A percentile compares a stretch with the other conserved stretches of the same genome.
These are phyloP conservation scores for Creontiades dilutus DNA, from an alignment of 2,888 invertebrate genomes.

Conservation along the genomic window DNA sequence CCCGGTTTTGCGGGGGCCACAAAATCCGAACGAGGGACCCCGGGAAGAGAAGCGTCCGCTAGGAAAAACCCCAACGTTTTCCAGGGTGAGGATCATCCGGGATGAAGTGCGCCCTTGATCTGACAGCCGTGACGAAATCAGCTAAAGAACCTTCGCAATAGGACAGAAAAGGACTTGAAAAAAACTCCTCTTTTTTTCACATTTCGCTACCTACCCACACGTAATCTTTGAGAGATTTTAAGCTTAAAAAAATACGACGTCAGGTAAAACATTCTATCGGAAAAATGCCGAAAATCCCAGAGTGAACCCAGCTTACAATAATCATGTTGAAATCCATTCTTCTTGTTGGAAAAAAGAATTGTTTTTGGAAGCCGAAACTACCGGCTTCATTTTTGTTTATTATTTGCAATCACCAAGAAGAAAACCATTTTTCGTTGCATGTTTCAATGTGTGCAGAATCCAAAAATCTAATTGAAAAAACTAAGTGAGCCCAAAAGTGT, in stretches of 20 bases:
- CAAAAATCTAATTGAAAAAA: no score
- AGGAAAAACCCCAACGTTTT: conserved; percentile 28
- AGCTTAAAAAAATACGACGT: neutral
- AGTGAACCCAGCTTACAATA: no score
- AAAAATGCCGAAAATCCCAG: neutral
- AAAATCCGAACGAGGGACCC: neutral
- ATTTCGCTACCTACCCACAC: neutral
- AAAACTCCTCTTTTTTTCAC: neutral
- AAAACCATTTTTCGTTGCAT: no score
- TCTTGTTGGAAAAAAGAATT: no score
- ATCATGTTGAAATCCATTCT: no score
- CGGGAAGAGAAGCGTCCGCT: neutral
- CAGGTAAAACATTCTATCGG: neutral
- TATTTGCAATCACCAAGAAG: no score
- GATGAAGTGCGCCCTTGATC: conserved; percentile 66
- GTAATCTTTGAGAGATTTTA: neutral
- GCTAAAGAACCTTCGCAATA: conserved; percentile 34
- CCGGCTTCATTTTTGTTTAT: no score
- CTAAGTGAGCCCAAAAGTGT: no score
- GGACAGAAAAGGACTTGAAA: neutral
- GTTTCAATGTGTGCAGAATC: no score
- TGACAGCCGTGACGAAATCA: conserved; percentile 65
- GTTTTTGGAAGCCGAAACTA: no score
- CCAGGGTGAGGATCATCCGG: conserved; percentile 59
- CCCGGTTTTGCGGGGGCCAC: neutral